Percentiles rank a stretch among this genome's conserved stretches.
These are phyloP conservation scores for Synergus laeviventris DNA, from an alignment of 2,888 invertebrate species.

Conservation along the genomic window DNA sequence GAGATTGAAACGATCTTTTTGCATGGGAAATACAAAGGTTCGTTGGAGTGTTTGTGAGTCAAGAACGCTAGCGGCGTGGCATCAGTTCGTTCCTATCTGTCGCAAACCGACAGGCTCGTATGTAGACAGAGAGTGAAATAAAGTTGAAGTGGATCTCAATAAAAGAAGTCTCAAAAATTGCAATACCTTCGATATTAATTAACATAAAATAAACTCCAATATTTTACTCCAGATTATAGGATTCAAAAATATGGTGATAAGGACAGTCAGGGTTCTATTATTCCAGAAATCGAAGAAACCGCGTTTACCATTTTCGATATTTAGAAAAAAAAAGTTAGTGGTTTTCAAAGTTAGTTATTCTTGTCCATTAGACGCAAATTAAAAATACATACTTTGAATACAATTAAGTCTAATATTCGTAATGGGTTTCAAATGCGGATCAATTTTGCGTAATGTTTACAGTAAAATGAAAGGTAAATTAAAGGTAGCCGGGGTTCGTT, in stretches of 20 bases:
- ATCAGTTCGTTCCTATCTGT: conserved; percentile 24
- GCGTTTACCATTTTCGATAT: no score
- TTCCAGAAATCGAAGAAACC: no score
- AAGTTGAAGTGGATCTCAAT: conserved; percentile 6
- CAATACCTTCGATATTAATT: neutral
- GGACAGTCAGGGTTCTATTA: no score
- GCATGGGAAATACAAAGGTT: conserved; percentile 34
- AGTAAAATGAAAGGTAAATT: no score
- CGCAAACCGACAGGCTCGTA: conserved; percentile 31
- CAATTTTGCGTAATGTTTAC: neutral
- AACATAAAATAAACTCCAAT: neutral
- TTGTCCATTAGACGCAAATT: no score
- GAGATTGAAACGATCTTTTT: conserved; percentile 31
- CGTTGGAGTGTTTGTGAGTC: conserved; percentile 32
- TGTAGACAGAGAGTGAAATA: conserved; percentile 4
- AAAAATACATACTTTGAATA: no score
- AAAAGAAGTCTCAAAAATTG: conserved; percentile 16
- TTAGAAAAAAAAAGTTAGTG: no score
- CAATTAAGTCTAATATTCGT: neutral
- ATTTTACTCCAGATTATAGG: no score
- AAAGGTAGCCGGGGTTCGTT: conserved; percentile 4
- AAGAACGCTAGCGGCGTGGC: conserved; percentile 34
- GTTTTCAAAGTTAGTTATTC: no score
- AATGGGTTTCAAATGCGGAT: conserved; percentile 4
- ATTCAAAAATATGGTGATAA: no score